Percentiles rank a stretch among this genome's conserved stretches.
Evolutionary conservation across 2,113 vertebrate species (phyloP).

Genomic region (Ceyx cyanopectus): DNA sequence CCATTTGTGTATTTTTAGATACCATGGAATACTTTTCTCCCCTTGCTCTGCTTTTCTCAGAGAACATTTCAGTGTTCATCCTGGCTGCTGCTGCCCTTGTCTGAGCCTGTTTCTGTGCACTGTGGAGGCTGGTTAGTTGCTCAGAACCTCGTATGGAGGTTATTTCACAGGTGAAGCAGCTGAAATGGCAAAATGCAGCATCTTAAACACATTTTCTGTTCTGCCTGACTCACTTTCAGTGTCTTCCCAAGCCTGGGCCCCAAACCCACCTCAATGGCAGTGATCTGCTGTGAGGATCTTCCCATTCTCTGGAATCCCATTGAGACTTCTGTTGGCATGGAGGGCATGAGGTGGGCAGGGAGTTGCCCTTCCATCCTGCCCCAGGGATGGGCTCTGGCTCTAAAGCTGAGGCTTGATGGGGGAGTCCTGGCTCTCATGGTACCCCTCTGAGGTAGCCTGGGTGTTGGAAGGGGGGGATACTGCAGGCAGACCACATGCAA

Average conservation of each 20-base stretch:
- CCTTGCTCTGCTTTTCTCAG: neutral
- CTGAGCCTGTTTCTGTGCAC: neutral
- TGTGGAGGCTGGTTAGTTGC: neutral
- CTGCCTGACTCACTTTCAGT: neutral
- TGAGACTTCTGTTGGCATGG: neutral
- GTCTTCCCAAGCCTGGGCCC: neutral
- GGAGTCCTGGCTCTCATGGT: neutral
- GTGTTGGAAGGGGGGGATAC: neutral
- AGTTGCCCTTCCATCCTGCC: fast-evolving
- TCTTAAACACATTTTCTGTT: neutral
- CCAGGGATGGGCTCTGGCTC: fast-evolving
- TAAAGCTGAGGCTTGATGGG: neutral
- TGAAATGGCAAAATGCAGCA: neutral
- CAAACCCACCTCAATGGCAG: neutral
- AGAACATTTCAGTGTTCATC: neutral
- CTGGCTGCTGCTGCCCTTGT: neutral
- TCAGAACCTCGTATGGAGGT: neutral
- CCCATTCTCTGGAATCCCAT: neutral
- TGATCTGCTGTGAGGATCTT: neutral
- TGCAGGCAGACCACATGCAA: slow-evolving; percentile 29
- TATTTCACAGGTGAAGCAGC: neutral
- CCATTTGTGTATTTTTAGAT: neutral
- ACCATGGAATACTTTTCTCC: neutral
- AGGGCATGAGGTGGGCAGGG: neutral
- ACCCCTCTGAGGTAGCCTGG: neutral